Evolutionary conservation across 2,797 vertebrate species (phyloP).

Genomic region (Eremophila alpestris): DNA sequence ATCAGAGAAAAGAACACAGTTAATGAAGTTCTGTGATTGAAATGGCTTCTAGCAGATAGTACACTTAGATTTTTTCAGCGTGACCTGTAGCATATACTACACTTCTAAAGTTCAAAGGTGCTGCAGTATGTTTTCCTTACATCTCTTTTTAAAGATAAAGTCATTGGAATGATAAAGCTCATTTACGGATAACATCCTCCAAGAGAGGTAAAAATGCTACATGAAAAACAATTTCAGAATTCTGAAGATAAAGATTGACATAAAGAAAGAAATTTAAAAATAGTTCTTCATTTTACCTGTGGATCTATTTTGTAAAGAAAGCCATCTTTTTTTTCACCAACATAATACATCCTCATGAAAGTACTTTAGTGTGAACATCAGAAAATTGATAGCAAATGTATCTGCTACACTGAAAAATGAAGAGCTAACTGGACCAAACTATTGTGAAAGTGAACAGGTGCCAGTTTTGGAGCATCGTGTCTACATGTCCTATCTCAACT

Average conservation of each 20-base stretch:
- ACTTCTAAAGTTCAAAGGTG: neutral
- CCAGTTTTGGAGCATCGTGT: rapidly evolving
- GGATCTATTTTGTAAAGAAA: neutral
- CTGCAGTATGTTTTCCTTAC: neutral
- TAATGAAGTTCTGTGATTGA: neutral
- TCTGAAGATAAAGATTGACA: neutral
- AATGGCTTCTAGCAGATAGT: neutral
- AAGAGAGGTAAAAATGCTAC: neutral
- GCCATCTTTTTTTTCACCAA: neutral
- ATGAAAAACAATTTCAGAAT: neutral
- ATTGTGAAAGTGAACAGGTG: neutral
- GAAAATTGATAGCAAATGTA: neutral
- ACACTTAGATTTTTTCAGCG: neutral
- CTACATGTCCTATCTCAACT: neutral
- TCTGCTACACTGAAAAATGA: neutral
- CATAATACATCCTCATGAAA: neutral
- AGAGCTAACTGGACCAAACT: neutral
- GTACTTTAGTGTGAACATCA: neutral
- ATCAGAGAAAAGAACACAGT: neutral
- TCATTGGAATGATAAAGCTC: neutral
- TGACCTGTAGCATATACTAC: neutral
- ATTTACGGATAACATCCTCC: neutral
- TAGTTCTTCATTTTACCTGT: neutral
- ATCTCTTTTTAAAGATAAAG: neutral
- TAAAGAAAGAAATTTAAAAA: neutral